Evolutionary conservation across 2,797 vertebrate species (phyloP).

Genomic region (Poecilia gillii): DNA sequence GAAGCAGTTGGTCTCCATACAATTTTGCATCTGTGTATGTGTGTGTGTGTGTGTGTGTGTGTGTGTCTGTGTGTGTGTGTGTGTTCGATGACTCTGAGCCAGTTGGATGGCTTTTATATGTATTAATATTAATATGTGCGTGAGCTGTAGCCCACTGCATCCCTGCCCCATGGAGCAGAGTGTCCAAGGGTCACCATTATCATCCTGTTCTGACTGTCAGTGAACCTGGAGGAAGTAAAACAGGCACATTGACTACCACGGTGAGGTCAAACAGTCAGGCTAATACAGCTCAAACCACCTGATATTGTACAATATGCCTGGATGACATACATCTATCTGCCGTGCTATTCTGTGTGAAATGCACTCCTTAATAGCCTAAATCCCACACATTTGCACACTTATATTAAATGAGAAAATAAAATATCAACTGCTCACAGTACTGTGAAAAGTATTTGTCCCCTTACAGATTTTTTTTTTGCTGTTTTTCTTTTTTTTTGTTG

Average conservation of each 20-base stretch:
- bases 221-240: conserved; percentile 69
- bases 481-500: background rate
- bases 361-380: conserved; percentile 30
- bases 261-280: conserved; percentile 77
- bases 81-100: conserved; percentile 76
- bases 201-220: conserved; percentile 68
- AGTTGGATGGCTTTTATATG: conserved; percentile 81
- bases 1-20: conserved; percentile 27
- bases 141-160: conserved; percentile 76
- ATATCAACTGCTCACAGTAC: background rate
- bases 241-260: conserved; percentile 44
- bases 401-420: background rate
- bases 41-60: conserved; percentile 56
- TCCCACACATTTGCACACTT: conserved; percentile 23
- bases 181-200: conserved; percentile 83
- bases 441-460: background rate
- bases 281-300: conserved; percentile 69
- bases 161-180: conserved; percentile 73
- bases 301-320: conserved; percentile 40
- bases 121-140: conserved; percentile 87
- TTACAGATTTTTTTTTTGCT: background rate
- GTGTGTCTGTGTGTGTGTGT: conserved; percentile 56
- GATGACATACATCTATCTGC: conserved; percentile 47
- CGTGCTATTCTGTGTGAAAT: conserved; percentile 43
- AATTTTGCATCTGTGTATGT: conserved; percentile 45